Evolutionary conservation across 2,113 vertebrate genomes (phyloP).

Genomic region (Leptosomus discolor): DNA sequence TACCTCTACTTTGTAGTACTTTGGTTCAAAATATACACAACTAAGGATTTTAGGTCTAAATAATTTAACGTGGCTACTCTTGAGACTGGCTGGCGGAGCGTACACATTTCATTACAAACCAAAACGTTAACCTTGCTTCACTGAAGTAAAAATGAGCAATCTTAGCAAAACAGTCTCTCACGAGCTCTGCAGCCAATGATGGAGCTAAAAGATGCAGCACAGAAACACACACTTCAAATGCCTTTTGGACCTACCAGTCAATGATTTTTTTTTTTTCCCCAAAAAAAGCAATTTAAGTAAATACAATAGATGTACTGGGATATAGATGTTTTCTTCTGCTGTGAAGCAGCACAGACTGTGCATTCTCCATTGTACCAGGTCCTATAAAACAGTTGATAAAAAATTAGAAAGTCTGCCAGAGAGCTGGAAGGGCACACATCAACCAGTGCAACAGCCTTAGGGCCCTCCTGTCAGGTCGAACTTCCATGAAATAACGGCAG

Average conservation of each 20-base stretch:
- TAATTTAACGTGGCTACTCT: neutral
- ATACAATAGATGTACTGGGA: slow-evolving; percentile 66
- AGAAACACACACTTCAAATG: slow-evolving; percentile 57
- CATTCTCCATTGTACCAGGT: slow-evolving; percentile 67
- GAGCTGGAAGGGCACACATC: neutral
- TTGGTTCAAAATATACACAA: neutral
- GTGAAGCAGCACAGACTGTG: slow-evolving; percentile 52
- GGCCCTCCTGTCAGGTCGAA: neutral
- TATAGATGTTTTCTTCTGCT: slow-evolving; percentile 67
- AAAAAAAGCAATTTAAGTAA: slow-evolving; percentile 78
- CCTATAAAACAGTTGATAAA: slow-evolving; percentile 14
- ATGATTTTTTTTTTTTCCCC: slow-evolving; percentile 76
- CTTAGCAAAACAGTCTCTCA: neutral
- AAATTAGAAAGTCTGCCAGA: neutral
- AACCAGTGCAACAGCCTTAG: neutral
- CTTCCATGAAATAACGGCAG: neutral
- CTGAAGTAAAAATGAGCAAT: neutral
- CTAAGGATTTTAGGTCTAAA: neutral
- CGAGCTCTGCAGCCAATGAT: neutral
- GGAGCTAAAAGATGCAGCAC: slow-evolving; percentile 26
- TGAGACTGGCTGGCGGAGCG: neutral
- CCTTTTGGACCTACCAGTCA: slow-evolving; percentile 65
- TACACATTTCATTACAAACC: neutral
- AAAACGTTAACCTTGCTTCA: neutral
- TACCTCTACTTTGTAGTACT: neutral